phyloP scores from a whole-genome alignment of 1,140 invertebrate species.

The Dufourea novaeangliae region DNA sequence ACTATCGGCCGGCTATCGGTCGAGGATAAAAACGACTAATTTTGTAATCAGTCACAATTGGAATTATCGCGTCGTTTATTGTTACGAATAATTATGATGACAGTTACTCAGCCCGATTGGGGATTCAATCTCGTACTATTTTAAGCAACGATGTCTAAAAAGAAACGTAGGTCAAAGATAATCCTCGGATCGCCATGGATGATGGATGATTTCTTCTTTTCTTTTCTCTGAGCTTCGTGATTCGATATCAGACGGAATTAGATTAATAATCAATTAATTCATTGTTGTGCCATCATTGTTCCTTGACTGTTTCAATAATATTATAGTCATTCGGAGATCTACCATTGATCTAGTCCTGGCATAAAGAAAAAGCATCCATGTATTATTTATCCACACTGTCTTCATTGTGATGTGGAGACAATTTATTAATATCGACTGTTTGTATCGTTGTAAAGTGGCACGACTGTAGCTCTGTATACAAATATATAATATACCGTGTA shows the following conservation, averaged over 20 bases:
- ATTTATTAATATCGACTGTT: slow-evolving; percentile 64
- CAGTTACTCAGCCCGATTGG: slow-evolving; percentile 16
- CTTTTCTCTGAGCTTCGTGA: neutral
- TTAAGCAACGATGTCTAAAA: slow-evolving; percentile 24
- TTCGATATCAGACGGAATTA: neutral
- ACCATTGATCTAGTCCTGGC: slow-evolving; percentile 34
- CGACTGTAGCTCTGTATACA: slow-evolving; percentile 60
- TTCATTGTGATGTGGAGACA: slow-evolving; percentile 44
- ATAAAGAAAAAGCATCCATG: neutral
- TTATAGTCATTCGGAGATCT: slow-evolving; percentile 28
- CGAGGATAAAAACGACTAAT: neutral
- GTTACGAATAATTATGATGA: neutral
- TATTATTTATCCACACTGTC: slow-evolving; percentile 54
- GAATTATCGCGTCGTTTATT: slow-evolving; percentile 1
- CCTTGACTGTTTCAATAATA: slow-evolving; percentile 32
- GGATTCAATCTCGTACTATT: neutral
- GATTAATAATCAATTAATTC: slow-evolving; percentile 19
- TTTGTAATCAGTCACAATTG: slow-evolving; percentile 20
- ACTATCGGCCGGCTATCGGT: slow-evolving; percentile 6
- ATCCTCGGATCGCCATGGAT: neutral
- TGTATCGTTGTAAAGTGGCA: slow-evolving; percentile 72
- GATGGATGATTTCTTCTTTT: neutral
- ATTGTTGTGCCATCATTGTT: slow-evolving; percentile 45
- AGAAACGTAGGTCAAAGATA: neutral
- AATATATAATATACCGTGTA: slow-evolving; percentile 31